These are phyloP conservation scores for Manis pentadactyla DNA, from an alignment of 2,797 vertebrate genomes.

Conservation along the genomic window DNA sequence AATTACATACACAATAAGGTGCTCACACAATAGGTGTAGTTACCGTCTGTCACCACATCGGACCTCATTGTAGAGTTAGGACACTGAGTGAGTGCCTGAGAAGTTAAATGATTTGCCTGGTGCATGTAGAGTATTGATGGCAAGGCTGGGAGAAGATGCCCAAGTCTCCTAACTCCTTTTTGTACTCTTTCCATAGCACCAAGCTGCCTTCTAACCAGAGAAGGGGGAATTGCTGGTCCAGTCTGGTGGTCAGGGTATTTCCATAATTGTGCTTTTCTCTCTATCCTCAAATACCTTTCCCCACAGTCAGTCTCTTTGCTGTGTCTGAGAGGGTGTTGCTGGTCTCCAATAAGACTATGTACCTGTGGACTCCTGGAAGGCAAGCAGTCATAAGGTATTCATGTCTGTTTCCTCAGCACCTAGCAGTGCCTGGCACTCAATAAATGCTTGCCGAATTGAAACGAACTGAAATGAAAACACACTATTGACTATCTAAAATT, in stretches of 20 bases:
- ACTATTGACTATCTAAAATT: background rate
- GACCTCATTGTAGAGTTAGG: background rate
- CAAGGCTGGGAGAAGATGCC: background rate
- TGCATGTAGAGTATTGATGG: background rate
- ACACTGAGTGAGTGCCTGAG: background rate
- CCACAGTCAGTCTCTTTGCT: background rate
- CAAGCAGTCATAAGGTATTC: background rate
- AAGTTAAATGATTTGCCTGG: background rate
- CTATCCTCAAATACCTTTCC: background rate
- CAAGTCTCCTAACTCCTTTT: background rate
- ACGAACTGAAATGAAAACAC: conserved; percentile 47
- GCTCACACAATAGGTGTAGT: no score
- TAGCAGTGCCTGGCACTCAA: background rate
- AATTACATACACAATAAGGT: no score
- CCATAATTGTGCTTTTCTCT: background rate
- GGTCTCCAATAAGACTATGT: conserved; percentile 25
- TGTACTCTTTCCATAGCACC: background rate
- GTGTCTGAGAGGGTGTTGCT: background rate
- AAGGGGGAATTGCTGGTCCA: background rate
- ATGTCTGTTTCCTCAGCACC: conserved; percentile 7
- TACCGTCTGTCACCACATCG: no score
- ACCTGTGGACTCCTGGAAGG: background rate
- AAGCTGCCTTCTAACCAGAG: background rate
- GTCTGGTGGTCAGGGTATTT: background rate
- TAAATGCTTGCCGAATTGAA: background rate